Evolutionary conservation across 2,113 vertebrate genomes (phyloP).

Genomic region (Pantherophis guttatus): DNA sequence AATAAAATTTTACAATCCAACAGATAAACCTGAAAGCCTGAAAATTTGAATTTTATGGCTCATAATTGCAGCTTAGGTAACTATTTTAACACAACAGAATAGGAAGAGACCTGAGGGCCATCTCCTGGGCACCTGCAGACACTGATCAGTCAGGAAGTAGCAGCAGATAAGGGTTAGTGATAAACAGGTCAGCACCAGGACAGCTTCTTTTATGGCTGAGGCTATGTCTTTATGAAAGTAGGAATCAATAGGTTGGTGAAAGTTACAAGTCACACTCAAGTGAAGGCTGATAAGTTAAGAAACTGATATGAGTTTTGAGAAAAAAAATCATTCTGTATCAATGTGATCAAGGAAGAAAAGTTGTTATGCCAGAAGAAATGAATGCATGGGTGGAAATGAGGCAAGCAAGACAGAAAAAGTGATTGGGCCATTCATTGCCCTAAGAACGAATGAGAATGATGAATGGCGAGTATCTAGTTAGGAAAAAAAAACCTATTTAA

Average conservation of each 20-base stretch:
- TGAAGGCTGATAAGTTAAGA: background rate
- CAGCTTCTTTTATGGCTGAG: background rate
- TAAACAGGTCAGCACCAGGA: background rate
- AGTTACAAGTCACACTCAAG: background rate
- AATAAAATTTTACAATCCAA: background rate
- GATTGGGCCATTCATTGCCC: background rate
- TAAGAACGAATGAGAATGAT: background rate
- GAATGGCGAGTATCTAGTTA: background rate
- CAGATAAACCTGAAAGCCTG: background rate
- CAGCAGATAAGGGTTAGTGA: background rate
- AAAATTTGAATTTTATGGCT: background rate
- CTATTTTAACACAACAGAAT: background rate
- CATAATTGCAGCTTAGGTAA: background rate
- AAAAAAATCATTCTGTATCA: background rate
- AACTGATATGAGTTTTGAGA: background rate
- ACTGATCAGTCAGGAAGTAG: background rate
- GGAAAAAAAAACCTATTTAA: background rate
- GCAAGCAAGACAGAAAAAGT: background rate
- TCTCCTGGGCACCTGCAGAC: background rate
- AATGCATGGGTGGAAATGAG: background rate
- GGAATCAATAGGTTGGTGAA: background rate
- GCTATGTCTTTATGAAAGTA: background rate
- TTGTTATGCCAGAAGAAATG: background rate
- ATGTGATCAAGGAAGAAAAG: background rate
- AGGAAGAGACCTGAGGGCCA: background rate